Conservation (phyloP, 2,797 vertebrate genomes). For the Leucoraja ocellata region DNA sequence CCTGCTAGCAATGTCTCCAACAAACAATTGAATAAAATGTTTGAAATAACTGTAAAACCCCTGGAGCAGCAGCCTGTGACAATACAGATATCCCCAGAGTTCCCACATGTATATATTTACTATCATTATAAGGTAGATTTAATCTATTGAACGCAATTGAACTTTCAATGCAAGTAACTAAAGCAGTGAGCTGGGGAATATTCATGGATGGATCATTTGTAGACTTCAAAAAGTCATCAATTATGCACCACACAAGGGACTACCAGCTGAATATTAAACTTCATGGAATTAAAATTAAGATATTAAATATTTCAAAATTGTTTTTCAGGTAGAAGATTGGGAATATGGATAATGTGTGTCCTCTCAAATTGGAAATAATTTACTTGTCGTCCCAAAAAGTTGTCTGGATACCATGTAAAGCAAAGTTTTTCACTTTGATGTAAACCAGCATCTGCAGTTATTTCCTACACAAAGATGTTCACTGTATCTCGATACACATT, state of each 20-base stretch:
- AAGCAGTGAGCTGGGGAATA: not conserved
- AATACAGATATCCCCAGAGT: not conserved
- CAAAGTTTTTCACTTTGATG: too few relatives aligned
- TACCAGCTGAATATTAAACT: not conserved
- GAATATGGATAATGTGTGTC: not conserved
- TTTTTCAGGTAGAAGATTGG: not conserved
- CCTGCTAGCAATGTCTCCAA: too few relatives aligned
- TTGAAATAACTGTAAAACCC: not conserved
- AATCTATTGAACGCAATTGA: not conserved
- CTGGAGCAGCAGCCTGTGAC: not conserved
- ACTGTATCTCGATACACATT: too few relatives aligned
- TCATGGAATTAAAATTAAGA: not conserved
- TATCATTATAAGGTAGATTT: not conserved
- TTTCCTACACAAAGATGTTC: too few relatives aligned
- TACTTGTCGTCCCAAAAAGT: too few relatives aligned
- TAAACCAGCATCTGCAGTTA: too few relatives aligned
- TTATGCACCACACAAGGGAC: not conserved
- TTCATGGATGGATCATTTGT: not conserved
- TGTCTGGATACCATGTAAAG: too few relatives aligned
- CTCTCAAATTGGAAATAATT: not conserved
- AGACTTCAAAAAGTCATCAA: not conserved
- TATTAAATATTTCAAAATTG: not conserved
- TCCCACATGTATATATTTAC: not conserved
- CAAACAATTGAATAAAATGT: too few relatives aligned
- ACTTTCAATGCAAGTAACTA: not conserved